Evolutionary conservation across 2,113 vertebrate species (phyloP).

Genomic region (Aleadryas rufinucha): DNA sequence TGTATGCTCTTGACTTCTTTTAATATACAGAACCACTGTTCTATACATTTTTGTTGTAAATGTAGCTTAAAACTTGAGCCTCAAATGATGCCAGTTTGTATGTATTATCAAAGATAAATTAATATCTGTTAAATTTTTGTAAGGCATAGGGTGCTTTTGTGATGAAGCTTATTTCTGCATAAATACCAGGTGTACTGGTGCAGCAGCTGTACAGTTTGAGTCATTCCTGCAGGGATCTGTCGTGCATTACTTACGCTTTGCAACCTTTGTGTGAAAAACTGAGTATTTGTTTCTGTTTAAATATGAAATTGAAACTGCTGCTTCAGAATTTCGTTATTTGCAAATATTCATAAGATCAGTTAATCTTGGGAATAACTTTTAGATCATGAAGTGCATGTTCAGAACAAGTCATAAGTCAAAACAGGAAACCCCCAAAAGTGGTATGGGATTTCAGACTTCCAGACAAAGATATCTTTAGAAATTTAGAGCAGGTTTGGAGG

Average conservation of each 20-base stretch:
- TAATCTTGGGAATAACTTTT: not conserved
- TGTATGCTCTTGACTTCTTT: not conserved
- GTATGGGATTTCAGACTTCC: not conserved
- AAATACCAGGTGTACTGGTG: not conserved
- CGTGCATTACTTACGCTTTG: not conserved
- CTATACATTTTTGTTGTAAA: not conserved
- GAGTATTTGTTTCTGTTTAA: not conserved
- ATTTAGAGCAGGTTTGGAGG: not conserved
- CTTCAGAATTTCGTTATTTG: not conserved
- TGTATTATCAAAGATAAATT: not conserved
- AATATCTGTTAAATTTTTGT: not conserved
- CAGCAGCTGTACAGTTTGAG: not conserved
- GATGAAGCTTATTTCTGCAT: not conserved
- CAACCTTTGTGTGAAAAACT: not conserved
- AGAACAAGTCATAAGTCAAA: not conserved
- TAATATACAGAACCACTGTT: fast-evolving
- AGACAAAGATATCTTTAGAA: not conserved
- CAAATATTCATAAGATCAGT: not conserved
- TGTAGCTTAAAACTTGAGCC: not conserved
- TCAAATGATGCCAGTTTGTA: not conserved
- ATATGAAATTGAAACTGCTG: not conserved
- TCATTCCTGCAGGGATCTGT: not conserved
- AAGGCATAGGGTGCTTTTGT: not conserved
- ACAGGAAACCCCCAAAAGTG: not conserved
- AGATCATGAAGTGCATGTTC: not conserved